Evolutionary conservation across 1,140 invertebrate species (phyloP).

Genomic region (Hydropsyche tenuis): DNA sequence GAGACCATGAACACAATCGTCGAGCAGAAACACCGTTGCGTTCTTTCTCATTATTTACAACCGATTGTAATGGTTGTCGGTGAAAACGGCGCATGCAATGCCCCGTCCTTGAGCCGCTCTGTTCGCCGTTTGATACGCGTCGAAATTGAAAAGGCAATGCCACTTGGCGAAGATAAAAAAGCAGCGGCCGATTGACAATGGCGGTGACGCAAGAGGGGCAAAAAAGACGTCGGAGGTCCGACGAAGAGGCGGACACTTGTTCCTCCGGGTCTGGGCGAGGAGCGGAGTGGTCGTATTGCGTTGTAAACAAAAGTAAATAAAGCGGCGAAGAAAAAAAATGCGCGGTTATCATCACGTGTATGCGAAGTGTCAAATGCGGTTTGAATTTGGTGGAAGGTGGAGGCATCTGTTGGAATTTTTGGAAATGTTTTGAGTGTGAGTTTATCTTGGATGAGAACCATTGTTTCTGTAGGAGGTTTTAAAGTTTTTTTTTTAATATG

Average conservation of each 20-base stretch:
- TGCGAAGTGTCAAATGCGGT: constrained; percentile 10
- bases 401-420: background rate
- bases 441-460: too few species aligned
- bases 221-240: too few species aligned
- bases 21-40: too few species aligned
- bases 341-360: constrained; percentile 19
- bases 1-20: background rate
- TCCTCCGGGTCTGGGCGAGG: too few species aligned
- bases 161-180: constrained; percentile 1
- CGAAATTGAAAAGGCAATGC: constrained; percentile 17
- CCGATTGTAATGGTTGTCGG: background rate
- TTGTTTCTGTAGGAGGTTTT: too few species aligned
- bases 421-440: too few species aligned
- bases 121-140: constrained; percentile 1
- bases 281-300: constrained; percentile 7
- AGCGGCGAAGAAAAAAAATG: background rate
- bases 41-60: background rate
- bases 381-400: background rate
- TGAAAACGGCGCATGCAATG: constrained; percentile 7
- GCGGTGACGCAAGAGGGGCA: background rate
- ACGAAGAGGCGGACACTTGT: too few species aligned
- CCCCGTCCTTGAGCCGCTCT: background rate
- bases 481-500: background rate
- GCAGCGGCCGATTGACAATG: constrained; percentile 6
- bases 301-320: constrained; percentile 22